Percentiles rank a stretch among this genome's conserved stretches.
Conservation (phyloP, 35 echinoderm and acorn worm genomes). For the Ptychodera flava region DNA sequence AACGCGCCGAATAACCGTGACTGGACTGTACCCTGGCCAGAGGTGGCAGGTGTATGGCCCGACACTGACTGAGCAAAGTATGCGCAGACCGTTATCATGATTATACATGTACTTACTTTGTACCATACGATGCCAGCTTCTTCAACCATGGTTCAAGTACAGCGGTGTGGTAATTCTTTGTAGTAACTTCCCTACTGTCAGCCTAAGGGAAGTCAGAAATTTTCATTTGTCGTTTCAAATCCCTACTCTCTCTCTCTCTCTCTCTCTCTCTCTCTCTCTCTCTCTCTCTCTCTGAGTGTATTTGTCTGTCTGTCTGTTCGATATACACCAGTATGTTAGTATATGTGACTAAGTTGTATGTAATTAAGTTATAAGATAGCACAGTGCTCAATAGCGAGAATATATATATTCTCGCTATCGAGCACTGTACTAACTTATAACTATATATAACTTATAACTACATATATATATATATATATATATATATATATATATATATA, state of each 20-base stretch:
- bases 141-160: slow-evolving; percentile 65
- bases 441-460: neutral
- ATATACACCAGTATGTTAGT: too few species aligned
- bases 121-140: slow-evolving; percentile 27
- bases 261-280: neutral
- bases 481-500: neutral
- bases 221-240: neutral
- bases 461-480: neutral
- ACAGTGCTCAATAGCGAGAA: neutral
- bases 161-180: slow-evolving; percentile 32
- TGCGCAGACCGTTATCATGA: too few species aligned
- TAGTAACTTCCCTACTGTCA: slow-evolving; percentile 36
- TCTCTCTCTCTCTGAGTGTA: neutral
- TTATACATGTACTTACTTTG: slow-evolving; percentile 71
- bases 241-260: neutral
- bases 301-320: too few species aligned
- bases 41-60: too few species aligned
- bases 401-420: neutral
- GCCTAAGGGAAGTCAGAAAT: slow-evolving; percentile 42
- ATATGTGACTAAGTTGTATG: too few species aligned
- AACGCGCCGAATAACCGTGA: too few species aligned
- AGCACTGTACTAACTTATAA: neutral
- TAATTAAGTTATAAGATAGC: neutral
- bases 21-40: too few species aligned
- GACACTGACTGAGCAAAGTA: too few species aligned